phyloP scores from a whole-genome alignment of 1,140 invertebrate species.

The Lepidurus apus region DNA sequence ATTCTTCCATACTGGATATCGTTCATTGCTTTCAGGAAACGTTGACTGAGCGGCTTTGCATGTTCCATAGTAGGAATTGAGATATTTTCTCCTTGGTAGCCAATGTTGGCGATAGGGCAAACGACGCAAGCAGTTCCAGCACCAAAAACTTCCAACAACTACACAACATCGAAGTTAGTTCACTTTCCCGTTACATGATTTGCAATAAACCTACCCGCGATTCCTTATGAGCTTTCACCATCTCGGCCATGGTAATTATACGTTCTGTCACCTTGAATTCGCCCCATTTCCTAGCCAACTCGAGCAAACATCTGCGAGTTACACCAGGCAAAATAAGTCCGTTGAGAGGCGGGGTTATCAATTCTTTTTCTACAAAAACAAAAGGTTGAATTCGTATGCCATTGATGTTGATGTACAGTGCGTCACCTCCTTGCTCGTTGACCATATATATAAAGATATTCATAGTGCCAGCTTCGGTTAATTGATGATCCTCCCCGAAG shows the following conservation, averaged over 20 bases:
- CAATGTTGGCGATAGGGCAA: conserved; percentile 77
- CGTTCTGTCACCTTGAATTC: conserved; percentile 81
- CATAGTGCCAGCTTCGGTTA: conserved; percentile 99
- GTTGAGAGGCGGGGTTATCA: conserved; percentile 86
- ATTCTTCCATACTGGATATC: conserved; percentile 83
- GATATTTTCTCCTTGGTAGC: conserved; percentile 60
- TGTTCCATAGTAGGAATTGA: conserved; percentile 63
- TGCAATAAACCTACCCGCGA: conserved; percentile 65
- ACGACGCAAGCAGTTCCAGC: conserved; percentile 89
- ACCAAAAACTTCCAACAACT: conserved; percentile 91
- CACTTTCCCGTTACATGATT: neutral
- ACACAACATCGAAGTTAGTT: conserved; percentile 39
- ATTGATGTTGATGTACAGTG: conserved; percentile 31
- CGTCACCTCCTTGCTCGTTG: conserved; percentile 82
- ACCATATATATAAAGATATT: conserved; percentile 89
- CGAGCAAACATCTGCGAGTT: conserved; percentile 78
- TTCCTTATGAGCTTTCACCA: conserved; percentile 66
- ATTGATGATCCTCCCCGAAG: conserved; percentile 84
- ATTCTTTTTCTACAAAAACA: conserved; percentile 67
- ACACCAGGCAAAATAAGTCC: conserved; percentile 91
- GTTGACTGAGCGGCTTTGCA: conserved; percentile 43
- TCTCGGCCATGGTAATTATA: conserved; percentile 76
- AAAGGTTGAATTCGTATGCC: conserved; percentile 23
- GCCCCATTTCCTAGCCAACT: conserved; percentile 74
- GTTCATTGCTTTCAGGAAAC: conserved; percentile 63